These are phyloP conservation scores for Australoheros facetus DNA, from an alignment of 2,797 vertebrate species.

Conservation along the genomic window DNA sequence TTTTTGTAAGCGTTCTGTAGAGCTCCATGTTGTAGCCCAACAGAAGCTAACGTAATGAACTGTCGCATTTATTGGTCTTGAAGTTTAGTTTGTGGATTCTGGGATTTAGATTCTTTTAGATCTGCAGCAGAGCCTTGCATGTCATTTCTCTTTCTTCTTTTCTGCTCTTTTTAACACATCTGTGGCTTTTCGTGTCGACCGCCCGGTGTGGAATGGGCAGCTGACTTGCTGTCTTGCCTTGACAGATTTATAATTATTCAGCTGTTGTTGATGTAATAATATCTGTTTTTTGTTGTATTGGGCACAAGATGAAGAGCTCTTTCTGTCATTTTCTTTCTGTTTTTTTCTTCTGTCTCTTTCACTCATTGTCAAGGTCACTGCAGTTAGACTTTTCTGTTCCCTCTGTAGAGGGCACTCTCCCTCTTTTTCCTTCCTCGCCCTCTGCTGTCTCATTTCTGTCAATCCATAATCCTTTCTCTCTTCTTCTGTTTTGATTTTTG, in stretches of 20 bases:
- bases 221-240: background rate
- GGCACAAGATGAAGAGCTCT: constrained; percentile 5
- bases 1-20: background rate
- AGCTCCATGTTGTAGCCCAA: background rate
- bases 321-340: constrained; percentile 7
- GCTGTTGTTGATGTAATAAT: constrained; percentile 16
- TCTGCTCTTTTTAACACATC: background rate
- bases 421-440: constrained; percentile 47
- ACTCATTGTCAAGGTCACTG: constrained; percentile 35
- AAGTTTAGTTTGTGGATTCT: constrained; percentile 4
- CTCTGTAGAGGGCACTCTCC: constrained; percentile 74
- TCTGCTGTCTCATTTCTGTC: constrained; percentile 19
- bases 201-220: background rate
- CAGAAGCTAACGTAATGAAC: background rate
- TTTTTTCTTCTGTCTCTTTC: constrained; percentile 22
- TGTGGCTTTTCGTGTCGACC: background rate
- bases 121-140: background rate
- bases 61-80: background rate
- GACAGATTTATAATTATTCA: background rate
- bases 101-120: background rate
- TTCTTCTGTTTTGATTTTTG: background rate
- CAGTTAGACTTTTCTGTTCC: constrained; percentile 35
- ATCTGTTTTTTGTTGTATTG: constrained; percentile 34
- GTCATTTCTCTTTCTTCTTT: background rate
- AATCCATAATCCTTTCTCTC: background rate